These are phyloP conservation scores for Podilymbus podiceps DNA, from an alignment of 2,113 vertebrate species.

Conservation along the genomic window DNA sequence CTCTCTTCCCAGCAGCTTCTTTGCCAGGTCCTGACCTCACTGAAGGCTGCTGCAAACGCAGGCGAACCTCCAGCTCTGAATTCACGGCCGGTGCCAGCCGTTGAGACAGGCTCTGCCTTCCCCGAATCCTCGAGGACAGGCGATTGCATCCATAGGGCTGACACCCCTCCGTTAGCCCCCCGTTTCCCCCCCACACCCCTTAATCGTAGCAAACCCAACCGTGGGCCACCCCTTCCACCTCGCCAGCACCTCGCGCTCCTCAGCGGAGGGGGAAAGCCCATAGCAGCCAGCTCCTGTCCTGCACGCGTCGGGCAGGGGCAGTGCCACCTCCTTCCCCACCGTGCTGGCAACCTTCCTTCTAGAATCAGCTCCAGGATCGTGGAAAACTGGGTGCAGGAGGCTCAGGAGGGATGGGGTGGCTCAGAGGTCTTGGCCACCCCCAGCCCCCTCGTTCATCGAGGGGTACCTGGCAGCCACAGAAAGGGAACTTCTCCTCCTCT, in stretches of 20 bases:
- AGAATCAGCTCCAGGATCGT: neutral
- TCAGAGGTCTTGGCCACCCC: no score
- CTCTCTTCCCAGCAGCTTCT: neutral
- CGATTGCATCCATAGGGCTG: neutral
- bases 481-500: neutral
- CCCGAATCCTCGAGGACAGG: accelerated
- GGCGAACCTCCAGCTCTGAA: neutral
- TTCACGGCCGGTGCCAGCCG: accelerated
- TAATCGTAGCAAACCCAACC: neutral
- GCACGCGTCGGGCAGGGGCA: neutral
- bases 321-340: neutral
- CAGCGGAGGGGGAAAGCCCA: neutral
- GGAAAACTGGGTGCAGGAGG: neutral
- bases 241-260: neutral
- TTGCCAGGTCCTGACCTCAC: neutral
- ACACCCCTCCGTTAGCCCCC: accelerated
- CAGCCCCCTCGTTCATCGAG: neutral
- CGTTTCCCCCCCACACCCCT: neutral
- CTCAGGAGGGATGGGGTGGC: neutral
- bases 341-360: neutral
- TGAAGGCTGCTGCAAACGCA: neutral
- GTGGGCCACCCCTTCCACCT: neutral
- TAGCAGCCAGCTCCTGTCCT: neutral
- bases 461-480: neutral
- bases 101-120: neutral